These are phyloP conservation scores for Spilogale gracilis DNA, from an alignment of 2,113 vertebrate genomes.

Conservation along the genomic window DNA sequence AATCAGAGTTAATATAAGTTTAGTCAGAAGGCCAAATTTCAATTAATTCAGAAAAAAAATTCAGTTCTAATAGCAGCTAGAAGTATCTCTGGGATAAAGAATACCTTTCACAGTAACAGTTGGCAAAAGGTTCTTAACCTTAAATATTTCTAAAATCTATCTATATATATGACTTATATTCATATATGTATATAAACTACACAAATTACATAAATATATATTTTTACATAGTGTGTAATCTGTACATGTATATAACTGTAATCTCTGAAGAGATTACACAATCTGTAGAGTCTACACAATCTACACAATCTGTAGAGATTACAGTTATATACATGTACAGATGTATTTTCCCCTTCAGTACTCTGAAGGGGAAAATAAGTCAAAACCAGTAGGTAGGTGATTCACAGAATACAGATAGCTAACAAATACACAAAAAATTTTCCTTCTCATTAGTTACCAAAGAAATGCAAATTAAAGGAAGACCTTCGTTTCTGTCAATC, in stretches of 20 bases:
- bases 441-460: constrained; percentile 7
- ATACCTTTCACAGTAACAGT: background rate
- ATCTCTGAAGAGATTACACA: background rate
- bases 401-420: background rate
- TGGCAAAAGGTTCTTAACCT: background rate
- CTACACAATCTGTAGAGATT: no score
- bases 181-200: background rate
- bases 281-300: no score
- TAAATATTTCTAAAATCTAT: background rate
- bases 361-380: constrained; percentile 5
- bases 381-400: background rate
- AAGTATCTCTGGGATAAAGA: constrained; percentile 21
- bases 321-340: no score
- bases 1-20: constrained; percentile 8
- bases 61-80: background rate
- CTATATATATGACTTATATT: background rate
- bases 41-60: constrained; percentile 5
- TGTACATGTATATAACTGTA: background rate
- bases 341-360: no score
- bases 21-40: constrained; percentile 44
- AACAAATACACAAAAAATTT: background rate
- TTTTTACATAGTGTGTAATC: background rate
- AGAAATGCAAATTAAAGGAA: constrained; percentile 57
- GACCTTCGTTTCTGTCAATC: background rate
- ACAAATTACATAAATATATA: background rate